A percentile compares a stretch with the other conserved stretches of the same genome.
These are phyloP conservation scores for Oeneis ivallda DNA, from an alignment of 2,888 invertebrate genomes.

Conservation along the genomic window DNA sequence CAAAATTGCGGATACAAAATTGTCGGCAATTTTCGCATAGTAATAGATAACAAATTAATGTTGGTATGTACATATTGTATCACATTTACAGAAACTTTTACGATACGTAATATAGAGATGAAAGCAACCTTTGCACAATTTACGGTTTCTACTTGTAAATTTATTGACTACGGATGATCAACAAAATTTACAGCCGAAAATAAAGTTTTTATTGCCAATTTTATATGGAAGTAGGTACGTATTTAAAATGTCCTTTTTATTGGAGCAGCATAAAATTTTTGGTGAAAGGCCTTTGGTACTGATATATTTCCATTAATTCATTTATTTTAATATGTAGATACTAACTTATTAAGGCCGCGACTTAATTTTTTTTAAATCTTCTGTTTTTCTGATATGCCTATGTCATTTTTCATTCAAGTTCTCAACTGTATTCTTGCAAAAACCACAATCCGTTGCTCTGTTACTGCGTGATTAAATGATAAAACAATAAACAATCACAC, in stretches of 20 bases:
- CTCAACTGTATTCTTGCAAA: too few species aligned
- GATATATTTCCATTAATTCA: too few species aligned
- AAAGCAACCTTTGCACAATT: constrained; percentile 60
- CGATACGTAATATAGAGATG: constrained; percentile 47
- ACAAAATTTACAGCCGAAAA: constrained; percentile 71
- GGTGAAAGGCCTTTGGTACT: too few species aligned
- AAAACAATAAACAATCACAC: background rate
- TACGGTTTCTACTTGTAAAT: constrained; percentile 57
- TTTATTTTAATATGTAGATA: too few species aligned
- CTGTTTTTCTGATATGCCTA: too few species aligned
- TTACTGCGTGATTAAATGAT: background rate
- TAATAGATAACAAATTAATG: constrained; percentile 36
- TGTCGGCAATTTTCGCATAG: background rate
- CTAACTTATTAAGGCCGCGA: too few species aligned
- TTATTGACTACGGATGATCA: constrained; percentile 58
- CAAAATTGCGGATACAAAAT: background rate
- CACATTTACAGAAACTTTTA: constrained; percentile 61
- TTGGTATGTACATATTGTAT: constrained; percentile 51
- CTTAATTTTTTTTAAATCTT: too few species aligned
- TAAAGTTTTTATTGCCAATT: constrained; percentile 53
- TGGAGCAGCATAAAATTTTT: background rate
- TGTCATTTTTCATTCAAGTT: too few species aligned
- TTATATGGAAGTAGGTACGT: constrained; percentile 34
- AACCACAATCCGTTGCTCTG: background rate
- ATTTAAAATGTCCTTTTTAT: constrained; percentile 26